These are phyloP conservation scores for Cordilura impudica DNA, from an alignment of 2,888 invertebrate species.

Conservation along the genomic window DNA sequence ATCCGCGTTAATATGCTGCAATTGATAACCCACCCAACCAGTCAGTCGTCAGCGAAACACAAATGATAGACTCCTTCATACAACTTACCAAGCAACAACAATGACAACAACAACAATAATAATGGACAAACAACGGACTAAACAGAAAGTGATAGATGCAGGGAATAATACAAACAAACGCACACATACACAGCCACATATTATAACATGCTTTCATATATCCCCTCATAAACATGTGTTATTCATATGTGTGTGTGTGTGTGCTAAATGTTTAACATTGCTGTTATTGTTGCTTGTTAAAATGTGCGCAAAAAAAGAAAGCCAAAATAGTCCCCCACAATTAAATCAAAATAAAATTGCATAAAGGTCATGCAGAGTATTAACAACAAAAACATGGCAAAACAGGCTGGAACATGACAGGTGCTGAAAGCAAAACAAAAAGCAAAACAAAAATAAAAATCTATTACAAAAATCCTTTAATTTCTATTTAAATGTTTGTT, in stretches of 20 bases:
- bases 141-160: background rate
- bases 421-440: conserved; percentile 43
- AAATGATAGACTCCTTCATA: background rate
- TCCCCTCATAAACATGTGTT: background rate
- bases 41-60: no score
- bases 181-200: background rate
- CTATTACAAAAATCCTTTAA: background rate
- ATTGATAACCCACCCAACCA: conserved; percentile 63
- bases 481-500: background rate
- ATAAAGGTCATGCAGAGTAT: conserved; percentile 45
- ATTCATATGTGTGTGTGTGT: background rate
- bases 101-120: conserved; percentile 4
- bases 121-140: conserved; percentile 4
- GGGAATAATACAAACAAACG: background rate
- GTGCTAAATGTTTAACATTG: background rate
- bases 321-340: conserved; percentile 48
- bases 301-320: conserved; percentile 28
- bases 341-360: conserved; percentile 60
- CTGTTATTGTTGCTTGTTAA: background rate
- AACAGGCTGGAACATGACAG: conserved; percentile 54
- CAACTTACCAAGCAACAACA: background rate
- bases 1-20: conserved; percentile 73
- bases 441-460: background rate
- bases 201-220: background rate
- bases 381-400: conserved; percentile 25